These are phyloP conservation scores for Tangara arthus DNA, from an alignment of 2,797 vertebrate genomes.

Conservation along the genomic window DNA sequence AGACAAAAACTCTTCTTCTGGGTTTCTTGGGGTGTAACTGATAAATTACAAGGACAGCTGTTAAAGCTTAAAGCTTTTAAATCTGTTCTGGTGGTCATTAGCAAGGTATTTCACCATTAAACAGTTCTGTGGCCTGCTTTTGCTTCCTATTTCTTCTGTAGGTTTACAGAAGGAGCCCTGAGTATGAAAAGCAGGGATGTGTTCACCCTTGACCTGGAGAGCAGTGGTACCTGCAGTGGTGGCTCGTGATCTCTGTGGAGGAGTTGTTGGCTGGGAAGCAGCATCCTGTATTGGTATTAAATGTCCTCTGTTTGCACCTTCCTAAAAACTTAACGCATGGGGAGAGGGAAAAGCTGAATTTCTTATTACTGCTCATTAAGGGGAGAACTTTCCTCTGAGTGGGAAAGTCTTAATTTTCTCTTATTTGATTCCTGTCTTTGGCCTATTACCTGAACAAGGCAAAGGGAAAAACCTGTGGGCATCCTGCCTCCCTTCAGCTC, in stretches of 20 bases:
- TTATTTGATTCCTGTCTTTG: not conserved
- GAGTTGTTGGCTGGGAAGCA: not conserved
- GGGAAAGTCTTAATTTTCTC: not conserved
- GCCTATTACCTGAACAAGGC: not conserved
- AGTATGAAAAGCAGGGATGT: rapidly evolving
- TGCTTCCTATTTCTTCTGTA: not conserved
- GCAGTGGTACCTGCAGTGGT: no score
- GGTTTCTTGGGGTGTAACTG: not conserved
- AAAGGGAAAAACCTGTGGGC: not conserved
- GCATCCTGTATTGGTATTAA: not conserved
- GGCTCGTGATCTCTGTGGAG: not conserved
- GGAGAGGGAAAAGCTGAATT: not conserved
- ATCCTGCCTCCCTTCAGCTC: not conserved
- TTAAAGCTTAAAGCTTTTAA: not conserved
- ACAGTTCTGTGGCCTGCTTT: not conserved
- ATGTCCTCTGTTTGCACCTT: not conserved
- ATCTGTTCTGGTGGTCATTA: not conserved
- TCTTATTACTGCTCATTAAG: not conserved
- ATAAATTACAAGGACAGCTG: not conserved
- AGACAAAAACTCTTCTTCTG: not conserved
- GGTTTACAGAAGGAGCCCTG: not conserved
- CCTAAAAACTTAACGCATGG: rapidly evolving
- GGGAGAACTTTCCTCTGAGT: not conserved
- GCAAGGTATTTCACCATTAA: not conserved
- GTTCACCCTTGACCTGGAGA: not conserved